phyloP scores from a whole-genome alignment of 1,140 invertebrate species.

The Pogonus chalceus region DNA sequence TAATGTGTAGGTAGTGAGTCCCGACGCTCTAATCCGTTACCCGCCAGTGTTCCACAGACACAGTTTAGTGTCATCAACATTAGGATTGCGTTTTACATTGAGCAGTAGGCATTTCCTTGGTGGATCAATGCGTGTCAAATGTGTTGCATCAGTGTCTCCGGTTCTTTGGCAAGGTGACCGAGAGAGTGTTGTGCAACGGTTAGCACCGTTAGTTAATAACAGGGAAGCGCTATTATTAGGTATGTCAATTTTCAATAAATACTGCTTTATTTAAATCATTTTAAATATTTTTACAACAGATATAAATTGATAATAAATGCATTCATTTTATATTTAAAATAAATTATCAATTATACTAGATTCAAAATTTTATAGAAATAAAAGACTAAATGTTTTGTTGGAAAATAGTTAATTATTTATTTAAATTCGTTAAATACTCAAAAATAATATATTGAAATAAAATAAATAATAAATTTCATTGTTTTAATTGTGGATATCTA shows the following conservation, averaged over 20 bases:
- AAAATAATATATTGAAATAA: too few species aligned
- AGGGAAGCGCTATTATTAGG: constrained; percentile 47
- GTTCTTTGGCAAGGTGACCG: constrained; percentile 45
- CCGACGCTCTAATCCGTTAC: constrained; percentile 38
- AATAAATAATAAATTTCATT: too few species aligned
- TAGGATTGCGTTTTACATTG: constrained; percentile 43
- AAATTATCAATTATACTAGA: too few species aligned
- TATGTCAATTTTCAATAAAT: constrained; percentile 25
- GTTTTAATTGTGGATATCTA: too few species aligned
- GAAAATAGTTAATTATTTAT: not conserved
- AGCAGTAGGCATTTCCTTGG: constrained; percentile 40
- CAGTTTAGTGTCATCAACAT: constrained; percentile 42
- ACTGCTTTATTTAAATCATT: not conserved
- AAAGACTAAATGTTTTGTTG: not conserved
- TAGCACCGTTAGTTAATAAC: constrained; percentile 43
- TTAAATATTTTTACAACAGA: not conserved
- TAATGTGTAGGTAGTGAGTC: constrained; percentile 36
- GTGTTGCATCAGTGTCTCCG: constrained; percentile 46
- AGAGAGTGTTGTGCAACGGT: constrained; percentile 42
- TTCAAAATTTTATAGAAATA: too few species aligned
- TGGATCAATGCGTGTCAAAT: constrained; percentile 47
- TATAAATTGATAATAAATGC: too few species aligned
- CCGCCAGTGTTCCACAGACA: constrained; percentile 41
- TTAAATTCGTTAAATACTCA: not conserved
- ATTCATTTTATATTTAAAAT: too few species aligned